Base-by-base conservation (phyloP, 37 sponge, comb jelly and placozoan species). In the Crambe crambe region DNA sequence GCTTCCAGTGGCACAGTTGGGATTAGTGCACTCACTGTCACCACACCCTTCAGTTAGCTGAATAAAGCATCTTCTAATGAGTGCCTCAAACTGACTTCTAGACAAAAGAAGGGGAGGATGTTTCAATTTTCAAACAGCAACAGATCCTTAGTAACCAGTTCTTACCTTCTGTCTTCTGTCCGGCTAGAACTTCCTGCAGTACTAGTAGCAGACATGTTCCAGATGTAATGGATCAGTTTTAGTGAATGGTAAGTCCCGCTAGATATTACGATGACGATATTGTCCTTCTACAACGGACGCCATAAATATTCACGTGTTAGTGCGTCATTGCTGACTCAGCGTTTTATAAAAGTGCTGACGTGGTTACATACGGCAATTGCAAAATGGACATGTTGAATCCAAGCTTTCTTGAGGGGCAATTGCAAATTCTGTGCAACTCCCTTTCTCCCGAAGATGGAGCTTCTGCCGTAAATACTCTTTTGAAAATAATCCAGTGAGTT, bases 21-120 rank as follows among this genome's bases (percentile, higher is more conserved):
- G 69, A 66, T 90, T 94, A 40, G 58, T 65, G 39, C 95, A 94
- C 1, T 23, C 74, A 37, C 68, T 66, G 12, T 74, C 51, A 2
- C 89, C 86, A 84, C 95, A 94, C 22, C 95, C 95, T 72, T 81
- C 58, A 20, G 95, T 94, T 27, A 94, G 70, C 76, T 90, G 92
- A 4, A 78, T 42, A 70, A 89, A 94, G 73, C 83, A 94, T 42
- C 40, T 36, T 62, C 38, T 72, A 23, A 57, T 43, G 21, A 76
- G 67, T 37, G 57, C 56, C 20, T 79, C 84, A 32, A 56, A 79
- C 54, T 32, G 29, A 42, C 57, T 65, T 65, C 66, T 65, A 65
- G 66, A 65, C 2, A 65, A 32, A 29, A 26, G 2, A 31, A 29
- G 30, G 31, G 51, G 12, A 47, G 51, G 51, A 47, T n/a, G n/a